Evolutionary conservation across 2,113 vertebrate genomes (phyloP).

Genomic region (Toxotes chatareus): DNA sequence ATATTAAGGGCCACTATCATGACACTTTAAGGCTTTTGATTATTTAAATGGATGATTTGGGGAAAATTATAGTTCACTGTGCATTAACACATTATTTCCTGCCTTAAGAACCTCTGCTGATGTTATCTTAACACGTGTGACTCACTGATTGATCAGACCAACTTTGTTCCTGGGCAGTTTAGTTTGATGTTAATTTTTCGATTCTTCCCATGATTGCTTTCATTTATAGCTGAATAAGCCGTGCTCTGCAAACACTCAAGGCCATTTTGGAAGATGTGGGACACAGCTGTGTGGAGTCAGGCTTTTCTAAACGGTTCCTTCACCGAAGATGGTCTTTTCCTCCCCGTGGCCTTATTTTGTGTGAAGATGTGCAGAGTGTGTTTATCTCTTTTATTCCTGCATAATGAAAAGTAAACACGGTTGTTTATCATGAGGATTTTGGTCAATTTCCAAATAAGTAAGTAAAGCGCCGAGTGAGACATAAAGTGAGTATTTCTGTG

Average conservation of each 20-base stretch:
- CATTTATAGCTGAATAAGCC: slow-evolving; percentile 54
- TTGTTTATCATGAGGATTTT: slow-evolving; percentile 40
- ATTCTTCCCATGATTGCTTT: slow-evolving; percentile 40
- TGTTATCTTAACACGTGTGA: background rate
- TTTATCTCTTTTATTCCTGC: slow-evolving; percentile 39
- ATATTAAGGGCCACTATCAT: slow-evolving; percentile 44
- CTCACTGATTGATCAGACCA: slow-evolving; percentile 2
- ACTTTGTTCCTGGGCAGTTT: slow-evolving; percentile 24
- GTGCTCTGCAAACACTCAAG: slow-evolving; percentile 42
- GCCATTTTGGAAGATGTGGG: slow-evolving; percentile 70
- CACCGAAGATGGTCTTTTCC: slow-evolving; percentile 10
- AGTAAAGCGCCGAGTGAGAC: slow-evolving; percentile 3
- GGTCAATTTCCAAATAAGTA: slow-evolving; percentile 24
- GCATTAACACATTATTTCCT: slow-evolving; percentile 4
- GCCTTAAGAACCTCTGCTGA: background rate
- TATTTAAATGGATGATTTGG: slow-evolving; percentile 24
- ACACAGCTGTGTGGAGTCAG: slow-evolving; percentile 75
- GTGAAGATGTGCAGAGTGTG: slow-evolving; percentile 19
- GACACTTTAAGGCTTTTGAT: slow-evolving; percentile 21
- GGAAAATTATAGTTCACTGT: slow-evolving; percentile 21
- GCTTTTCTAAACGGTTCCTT: slow-evolving; percentile 58
- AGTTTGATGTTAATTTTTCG: slow-evolving; percentile 29
- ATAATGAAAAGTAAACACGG: slow-evolving; percentile 56
- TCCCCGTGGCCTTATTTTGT: slow-evolving; percentile 34
- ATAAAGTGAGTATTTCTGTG: slow-evolving; percentile 12